Percentiles rank a stretch among this genome's conserved stretches.
Evolutionary conservation across 2,113 vertebrate species (phyloP).

Genomic region (Sinocyclocheilus grahami): DNA sequence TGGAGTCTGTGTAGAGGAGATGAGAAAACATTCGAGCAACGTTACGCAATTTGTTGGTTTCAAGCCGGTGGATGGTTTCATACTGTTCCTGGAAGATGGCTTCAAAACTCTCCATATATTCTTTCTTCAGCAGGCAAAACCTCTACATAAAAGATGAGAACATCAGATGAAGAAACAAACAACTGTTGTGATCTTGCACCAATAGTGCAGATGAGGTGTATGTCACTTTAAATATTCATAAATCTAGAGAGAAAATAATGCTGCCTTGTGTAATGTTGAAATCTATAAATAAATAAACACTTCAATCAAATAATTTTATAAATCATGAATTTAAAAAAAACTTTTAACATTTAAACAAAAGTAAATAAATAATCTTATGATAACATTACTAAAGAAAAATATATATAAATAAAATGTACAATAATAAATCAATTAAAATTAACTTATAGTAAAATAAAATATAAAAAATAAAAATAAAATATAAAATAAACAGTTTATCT

Average conservation of each 20-base stretch:
- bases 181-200: background rate
- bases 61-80: constrained; percentile 95
- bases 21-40: constrained; percentile 98
- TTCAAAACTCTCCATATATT: constrained; percentile 99
- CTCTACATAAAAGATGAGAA: constrained; percentile 72
- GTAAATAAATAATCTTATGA: too few species aligned
- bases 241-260: constrained; percentile 9
- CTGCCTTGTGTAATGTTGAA: too few species aligned
- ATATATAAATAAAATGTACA: too few species aligned
- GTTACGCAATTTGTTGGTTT: constrained; percentile 98
- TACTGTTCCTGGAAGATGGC: constrained; percentile 96
- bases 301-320: background rate
- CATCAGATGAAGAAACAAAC: background rate
- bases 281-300: background rate
- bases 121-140: constrained; percentile 96
- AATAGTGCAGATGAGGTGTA: background rate
- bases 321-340: background rate
- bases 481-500: too few species aligned
- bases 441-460: too few species aligned
- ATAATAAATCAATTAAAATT: too few species aligned
- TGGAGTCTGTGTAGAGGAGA: constrained; percentile 94
- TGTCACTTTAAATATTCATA: background rate
- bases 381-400: too few species aligned
- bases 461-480: too few species aligned
- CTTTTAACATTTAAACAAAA: background rate